Base-by-base conservation (phyloP, 2,797 vertebrate genomes). In the Betta splendens region DNA sequence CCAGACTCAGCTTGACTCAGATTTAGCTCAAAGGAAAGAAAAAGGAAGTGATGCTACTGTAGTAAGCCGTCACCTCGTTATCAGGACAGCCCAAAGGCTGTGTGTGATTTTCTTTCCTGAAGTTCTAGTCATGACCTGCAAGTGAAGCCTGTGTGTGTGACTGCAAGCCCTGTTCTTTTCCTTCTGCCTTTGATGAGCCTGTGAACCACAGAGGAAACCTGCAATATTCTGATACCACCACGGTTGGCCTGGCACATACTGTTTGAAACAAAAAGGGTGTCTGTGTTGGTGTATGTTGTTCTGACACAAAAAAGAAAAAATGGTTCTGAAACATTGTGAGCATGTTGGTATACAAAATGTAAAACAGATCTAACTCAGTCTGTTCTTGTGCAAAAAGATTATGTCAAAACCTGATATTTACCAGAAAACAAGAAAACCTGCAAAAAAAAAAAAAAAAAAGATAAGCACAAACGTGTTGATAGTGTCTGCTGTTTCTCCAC, bases 381-480 rank as follows among this genome's bases (percentile, higher is more conserved):
- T 90, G 88, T 90, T 91, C 77, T 89, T 88, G 90, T 92, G 88
- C 87, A 85, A 89, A n/a, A 86, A 69, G 69, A 77, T 78, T 67
- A 82, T 84, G 83, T 88, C 69, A 68, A 79, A 83, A 84, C 79
- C 46, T 54, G 59, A 84, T 86, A 87, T 85, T 87, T 86, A 89
- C 72, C 61, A 85, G 58, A 74, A 83, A 78, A 83, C 78, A 69
- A 35, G 58, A 51, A 72, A 72, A 75, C 3, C 46, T 54, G 28
- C 13, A 50, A 64, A 59, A 58, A 72, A 64, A 71, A 72, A 72
- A 63, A 63, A 31, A 1, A 51, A 87, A 84, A 85, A 84, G 35
- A 89, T 69, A 90, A 92, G 89, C 90, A 92, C 91, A 92, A 90
- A 80, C 60, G 78, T 89, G 89, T 92, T 81, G 85, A 85, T 89